Base-by-base conservation (phyloP, 2,113 vertebrate genomes). In the Nothobranchius furzeri region DNA sequence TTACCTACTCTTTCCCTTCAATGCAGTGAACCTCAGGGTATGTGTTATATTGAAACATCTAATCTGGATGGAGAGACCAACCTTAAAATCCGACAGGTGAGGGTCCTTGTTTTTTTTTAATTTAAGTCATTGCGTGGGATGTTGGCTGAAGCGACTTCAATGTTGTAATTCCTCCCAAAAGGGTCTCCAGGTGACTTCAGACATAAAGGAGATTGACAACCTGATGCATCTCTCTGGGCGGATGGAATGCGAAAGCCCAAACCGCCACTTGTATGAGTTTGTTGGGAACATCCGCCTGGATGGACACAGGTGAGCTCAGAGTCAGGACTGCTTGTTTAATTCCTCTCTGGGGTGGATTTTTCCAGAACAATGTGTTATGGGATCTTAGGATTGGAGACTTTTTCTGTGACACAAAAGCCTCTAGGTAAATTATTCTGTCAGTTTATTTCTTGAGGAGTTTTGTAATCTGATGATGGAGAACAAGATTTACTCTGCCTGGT, bases 11-110 rank as follows among this genome's bases (percentile, higher is more conserved):
- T 61, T 69, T 88, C 62, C 35, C 55, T 81, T 54, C 42, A 78
- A 78, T 58, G 79, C 92, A 99, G 98, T 87, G 98, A 99, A 84
- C 98, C 98, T 7, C 98, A 99, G 86, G 96, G 95, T 54, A 98
- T 99, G 98, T 99, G 98, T 90, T 99, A 99, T 91, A 99, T 99
- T 24, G 96, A 99, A 92, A 99, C 98, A 7, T 98, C 98, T 73
- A 99, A 99, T 84, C 86, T 99, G 88, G 98, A 99, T 75, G 98
- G 98, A 78, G 98, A 99, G 90, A 99, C 98, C 37, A 99, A 99
- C 91, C 93, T 99, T 71, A 99, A 99, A 93, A 99, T 99, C 84
- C 91, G 98, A 91, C 98, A 99, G 94, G 98, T 99, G 90, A 87
- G 49, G 13, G 6, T 36, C 4, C 51, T 35, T 43, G 25, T 20